Evolutionary conservation across 2,113 vertebrate species (phyloP).

Genomic region (Stegostoma tigrinum): DNA sequence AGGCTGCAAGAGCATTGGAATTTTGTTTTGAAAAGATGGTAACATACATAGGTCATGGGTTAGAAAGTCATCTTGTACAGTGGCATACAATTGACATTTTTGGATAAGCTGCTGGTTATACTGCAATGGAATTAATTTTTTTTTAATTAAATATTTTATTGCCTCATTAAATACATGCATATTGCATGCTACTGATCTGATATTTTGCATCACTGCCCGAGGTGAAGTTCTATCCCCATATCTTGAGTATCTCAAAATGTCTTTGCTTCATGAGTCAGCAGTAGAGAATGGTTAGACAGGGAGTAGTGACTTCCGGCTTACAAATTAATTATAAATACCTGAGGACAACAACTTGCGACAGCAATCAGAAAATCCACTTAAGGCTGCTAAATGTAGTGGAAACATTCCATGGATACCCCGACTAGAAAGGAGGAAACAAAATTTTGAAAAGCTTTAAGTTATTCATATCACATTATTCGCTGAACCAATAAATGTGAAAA

Average conservation of each 20-base stretch:
- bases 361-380: conserved; percentile 97
- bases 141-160: too few relatives aligned
- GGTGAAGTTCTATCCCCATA: too few relatives aligned
- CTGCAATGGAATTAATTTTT: not conserved
- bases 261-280: not conserved
- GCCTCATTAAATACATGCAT: too few relatives aligned
- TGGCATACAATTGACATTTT: not conserved
- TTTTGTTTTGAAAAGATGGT: not conserved
- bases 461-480: not conserved
- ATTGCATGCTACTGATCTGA: not conserved
- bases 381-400: conserved; percentile 91
- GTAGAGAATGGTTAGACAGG: not conserved
- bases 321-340: conserved; percentile 54
- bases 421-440: conserved; percentile 53
- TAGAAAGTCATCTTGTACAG: not conserved
- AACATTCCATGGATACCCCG: conserved; percentile 96
- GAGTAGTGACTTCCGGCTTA: too few relatives aligned
- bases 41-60: not conserved
- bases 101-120: not conserved
- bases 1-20: not conserved
- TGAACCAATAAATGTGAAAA: not conserved
- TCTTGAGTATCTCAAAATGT: not conserved
- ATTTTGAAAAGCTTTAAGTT: not conserved
- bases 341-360: conserved; percentile 94
- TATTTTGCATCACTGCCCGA: not conserved